Evolutionary conservation across 2,888 invertebrate species (phyloP), one percentile per base, ranked within the genome.

Genomic region (Globia sparganii): DNA sequence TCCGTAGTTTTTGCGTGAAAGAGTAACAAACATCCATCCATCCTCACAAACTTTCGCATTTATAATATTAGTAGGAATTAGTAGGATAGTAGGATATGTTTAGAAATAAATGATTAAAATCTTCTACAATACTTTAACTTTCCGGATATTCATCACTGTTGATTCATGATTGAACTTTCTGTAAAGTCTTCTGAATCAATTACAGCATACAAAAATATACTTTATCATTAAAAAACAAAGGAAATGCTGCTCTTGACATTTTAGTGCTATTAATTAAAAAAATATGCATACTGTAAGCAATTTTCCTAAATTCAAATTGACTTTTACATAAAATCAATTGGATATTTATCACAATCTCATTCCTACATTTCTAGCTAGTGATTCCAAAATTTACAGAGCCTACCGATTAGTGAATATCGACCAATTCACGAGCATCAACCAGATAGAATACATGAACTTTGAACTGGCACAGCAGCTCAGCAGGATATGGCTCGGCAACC

Each of bases 401-500:
- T 91, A 91, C 65, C 91, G 90, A 77, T 75, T 96, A 64, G 89
- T 92, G 0, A 89, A 91, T 64, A 87, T 91, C 4, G 90, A 93
- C 9, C 89, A 93, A 31, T 89, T 91, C 31, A 95, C 94, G 0
- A 96, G 96, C 80, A 93, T 95, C 31, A 91, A 91, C 56, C 96
- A 96, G 81, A 86, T 93, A 46, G 94, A 95, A 71, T 80, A 77
- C 6, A 94, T 95, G 94, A 92, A 87, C 43, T 96, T 95, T 43
- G 95, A 96, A 59, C 75, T 96, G 21, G 90, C 94, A 0, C 96
- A 95, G 83, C 96, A 96, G 78, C 76, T 96, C 46, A 88, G 93
- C 81, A 92, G 96, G 69, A 93, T 96, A 46, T 96, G 96, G 96
- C 88, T 96, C 2, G 95, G 96, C 0, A 96, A 95, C 87, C 96